Evolutionary conservation across 2,113 vertebrate species (phyloP).

Genomic region (Eurystomus gularis): DNA sequence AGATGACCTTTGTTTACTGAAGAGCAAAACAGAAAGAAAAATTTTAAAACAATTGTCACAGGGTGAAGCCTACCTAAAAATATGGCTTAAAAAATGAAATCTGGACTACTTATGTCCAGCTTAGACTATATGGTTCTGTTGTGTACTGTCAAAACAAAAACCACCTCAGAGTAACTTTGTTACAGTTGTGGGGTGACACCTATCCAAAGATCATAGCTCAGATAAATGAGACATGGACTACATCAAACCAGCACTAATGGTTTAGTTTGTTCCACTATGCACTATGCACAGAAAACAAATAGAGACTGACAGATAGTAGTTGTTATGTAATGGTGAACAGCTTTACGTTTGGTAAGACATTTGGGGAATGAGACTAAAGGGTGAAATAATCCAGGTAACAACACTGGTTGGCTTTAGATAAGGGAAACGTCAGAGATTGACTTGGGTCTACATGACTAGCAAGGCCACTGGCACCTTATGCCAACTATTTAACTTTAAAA

Average conservation of each 20-base stretch:
- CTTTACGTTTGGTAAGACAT: not conserved
- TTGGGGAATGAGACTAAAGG: not conserved
- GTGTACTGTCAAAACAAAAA: not conserved
- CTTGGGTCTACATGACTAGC: not conserved
- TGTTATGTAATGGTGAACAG: not conserved
- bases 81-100: not conserved
- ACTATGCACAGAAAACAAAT: not conserved
- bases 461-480: not conserved
- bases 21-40: not conserved
- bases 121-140: not conserved
- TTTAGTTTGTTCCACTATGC: not conserved
- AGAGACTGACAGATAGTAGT: not conserved
- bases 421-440: not conserved
- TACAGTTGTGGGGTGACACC: not conserved
- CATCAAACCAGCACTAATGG: fast-evolving
- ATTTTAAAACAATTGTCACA: not conserved
- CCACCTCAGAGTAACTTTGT: not conserved
- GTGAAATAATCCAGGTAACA: not conserved
- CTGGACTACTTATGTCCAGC: not conserved
- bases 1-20: not conserved
- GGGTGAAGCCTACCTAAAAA: not conserved
- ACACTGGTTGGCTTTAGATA: not conserved
- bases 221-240: not conserved
- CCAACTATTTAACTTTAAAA: not conserved
- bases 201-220: not conserved